phyloP scores from a whole-genome alignment of 1,140 invertebrate genomes.

The Heliothis virescens region DNA sequence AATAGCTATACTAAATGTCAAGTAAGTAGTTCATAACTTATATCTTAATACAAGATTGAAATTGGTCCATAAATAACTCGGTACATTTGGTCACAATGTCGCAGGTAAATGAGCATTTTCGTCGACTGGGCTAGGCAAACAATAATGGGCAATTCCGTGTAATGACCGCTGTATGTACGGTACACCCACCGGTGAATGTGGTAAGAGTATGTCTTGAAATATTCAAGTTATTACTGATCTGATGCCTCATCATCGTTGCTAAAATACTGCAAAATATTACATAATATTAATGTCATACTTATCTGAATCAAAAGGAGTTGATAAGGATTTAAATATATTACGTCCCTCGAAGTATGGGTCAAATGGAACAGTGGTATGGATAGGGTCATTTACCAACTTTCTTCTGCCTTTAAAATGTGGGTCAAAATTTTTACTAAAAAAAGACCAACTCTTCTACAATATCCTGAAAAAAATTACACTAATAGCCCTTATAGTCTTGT shows the following conservation, averaged over 20 bases:
- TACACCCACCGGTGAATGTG: slow-evolving; percentile 37
- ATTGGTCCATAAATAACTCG: background rate
- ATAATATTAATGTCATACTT: no score
- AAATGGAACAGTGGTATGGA: no score
- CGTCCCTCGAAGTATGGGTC: no score
- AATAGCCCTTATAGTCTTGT: no score
- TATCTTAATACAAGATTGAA: background rate
- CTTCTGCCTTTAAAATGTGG: no score
- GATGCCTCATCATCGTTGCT: background rate
- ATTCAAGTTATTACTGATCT: background rate
- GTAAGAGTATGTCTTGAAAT: background rate
- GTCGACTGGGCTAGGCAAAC: slow-evolving; percentile 60
- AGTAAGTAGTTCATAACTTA: background rate
- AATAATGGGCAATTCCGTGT: slow-evolving; percentile 65
- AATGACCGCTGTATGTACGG: slow-evolving; percentile 57
- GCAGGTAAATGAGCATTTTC: slow-evolving; percentile 63
- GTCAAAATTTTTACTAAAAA: no score
- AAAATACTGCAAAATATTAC: background rate
- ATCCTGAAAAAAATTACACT: no score
- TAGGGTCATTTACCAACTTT: no score
- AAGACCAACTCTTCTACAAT: no score
- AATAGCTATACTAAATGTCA: background rate
- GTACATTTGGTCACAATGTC: slow-evolving; percentile 48
- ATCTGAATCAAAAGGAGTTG: no score
- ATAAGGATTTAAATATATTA: no score